phyloP scores from a whole-genome alignment of 2,888 invertebrate genomes.

The Cepaea hortensis region DNA sequence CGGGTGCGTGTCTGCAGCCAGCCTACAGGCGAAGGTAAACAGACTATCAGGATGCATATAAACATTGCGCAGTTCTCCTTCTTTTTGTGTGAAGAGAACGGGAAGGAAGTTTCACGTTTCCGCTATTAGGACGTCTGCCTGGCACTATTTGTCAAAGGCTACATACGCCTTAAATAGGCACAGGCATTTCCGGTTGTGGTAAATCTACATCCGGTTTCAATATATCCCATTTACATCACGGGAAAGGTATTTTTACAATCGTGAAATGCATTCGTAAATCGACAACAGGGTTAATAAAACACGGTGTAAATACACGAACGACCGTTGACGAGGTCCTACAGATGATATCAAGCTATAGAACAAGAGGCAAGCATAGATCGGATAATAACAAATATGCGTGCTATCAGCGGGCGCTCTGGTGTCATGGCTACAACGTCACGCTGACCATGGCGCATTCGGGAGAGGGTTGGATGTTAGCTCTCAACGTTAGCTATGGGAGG shows the following conservation, averaged over 20 bases:
- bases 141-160: constrained; percentile 9
- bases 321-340: too few species aligned
- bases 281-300: too few species aligned
- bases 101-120: background rate
- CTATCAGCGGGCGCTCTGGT: too few species aligned
- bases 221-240: background rate
- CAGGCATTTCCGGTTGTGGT: constrained; percentile 29
- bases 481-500: too few species aligned
- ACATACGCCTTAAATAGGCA: constrained; percentile 9
- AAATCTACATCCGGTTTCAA: background rate
- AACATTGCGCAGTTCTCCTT: background rate
- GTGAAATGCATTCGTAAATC: background rate
- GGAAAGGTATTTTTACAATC: background rate
- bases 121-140: background rate
- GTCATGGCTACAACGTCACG: too few species aligned
- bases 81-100: background rate
- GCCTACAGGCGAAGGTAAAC: background rate
- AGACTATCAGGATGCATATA: background rate
- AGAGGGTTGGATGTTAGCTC: too few species aligned
- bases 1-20: too few species aligned
- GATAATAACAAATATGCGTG: too few species aligned
- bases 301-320: too few species aligned
- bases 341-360: too few species aligned
- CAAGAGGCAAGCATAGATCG: too few species aligned
- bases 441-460: too few species aligned